These are phyloP conservation scores for Drosophila multiciliata DNA, from an alignment of 2,888 invertebrate species.

Conservation along the genomic window DNA sequence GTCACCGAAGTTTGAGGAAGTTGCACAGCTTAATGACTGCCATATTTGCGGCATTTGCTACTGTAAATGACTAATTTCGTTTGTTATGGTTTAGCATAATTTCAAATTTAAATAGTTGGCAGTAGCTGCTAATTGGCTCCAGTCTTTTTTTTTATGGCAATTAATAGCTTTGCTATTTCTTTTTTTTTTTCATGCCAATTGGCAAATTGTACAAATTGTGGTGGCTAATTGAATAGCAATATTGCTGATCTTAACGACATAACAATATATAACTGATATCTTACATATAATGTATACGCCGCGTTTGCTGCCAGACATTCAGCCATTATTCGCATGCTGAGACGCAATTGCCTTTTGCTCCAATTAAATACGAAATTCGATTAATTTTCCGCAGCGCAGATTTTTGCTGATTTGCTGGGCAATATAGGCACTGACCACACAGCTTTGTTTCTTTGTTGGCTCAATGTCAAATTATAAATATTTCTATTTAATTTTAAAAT, in stretches of 20 bases:
- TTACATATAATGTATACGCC: slow-evolving; percentile 44
- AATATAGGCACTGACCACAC: slow-evolving; percentile 1
- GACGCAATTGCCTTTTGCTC: slow-evolving; percentile 58
- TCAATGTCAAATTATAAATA: slow-evolving; percentile 67
- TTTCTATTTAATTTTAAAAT: slow-evolving; percentile 10
- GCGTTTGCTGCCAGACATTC: slow-evolving; percentile 6
- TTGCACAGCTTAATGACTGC: slow-evolving; percentile 44
- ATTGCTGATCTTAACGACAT: slow-evolving; percentile 21
- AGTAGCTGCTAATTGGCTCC: slow-evolving; percentile 37
- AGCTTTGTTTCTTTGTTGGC: slow-evolving; percentile 44
- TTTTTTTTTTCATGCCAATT: slow-evolving; percentile 20
- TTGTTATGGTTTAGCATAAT: slow-evolving; percentile 44
- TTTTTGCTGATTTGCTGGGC: slow-evolving; percentile 28
- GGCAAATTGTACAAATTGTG: slow-evolving; percentile 13
- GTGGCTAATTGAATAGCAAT: slow-evolving; percentile 35
- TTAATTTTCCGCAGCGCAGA: slow-evolving; percentile 54
- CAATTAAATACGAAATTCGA: slow-evolving; percentile 72
- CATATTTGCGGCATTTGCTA: slow-evolving; percentile 41
- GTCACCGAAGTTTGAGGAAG: slow-evolving; percentile 54
- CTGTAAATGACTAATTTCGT: slow-evolving; percentile 37
- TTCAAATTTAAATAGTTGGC: slow-evolving; percentile 39
- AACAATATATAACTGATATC: slow-evolving; percentile 12
- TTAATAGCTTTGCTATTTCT: slow-evolving; percentile 12
- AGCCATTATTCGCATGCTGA: slow-evolving; percentile 26
- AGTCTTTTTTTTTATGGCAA: slow-evolving; percentile 32